Base-by-base conservation (phyloP, 2,888 invertebrate genomes). In the Dioctria rufipes region DNA sequence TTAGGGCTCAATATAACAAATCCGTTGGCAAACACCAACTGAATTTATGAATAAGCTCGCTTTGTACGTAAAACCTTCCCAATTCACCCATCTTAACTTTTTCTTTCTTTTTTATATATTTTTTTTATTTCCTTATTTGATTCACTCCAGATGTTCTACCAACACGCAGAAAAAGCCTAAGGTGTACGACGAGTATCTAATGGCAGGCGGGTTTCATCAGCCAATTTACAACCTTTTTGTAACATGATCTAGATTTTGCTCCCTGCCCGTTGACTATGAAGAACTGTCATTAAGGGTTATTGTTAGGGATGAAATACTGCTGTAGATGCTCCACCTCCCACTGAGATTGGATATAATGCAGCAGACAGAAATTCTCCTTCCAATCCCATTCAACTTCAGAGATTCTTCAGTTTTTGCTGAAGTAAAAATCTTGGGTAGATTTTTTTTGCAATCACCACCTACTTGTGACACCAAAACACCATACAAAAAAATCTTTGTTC, bases 241-340 rank as follows among this genome's bases (percentile, higher is more conserved):
- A 60, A 8, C 13, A 4, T 73, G 42, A 73, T 73, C 73, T 58
- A 49, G 69, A 25, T 51, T 58, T 73, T 42, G n/a, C 43, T 13
- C n/a, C 66, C 42, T 6, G 0, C 39, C 58, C 40, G 8, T 5
- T 3, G 40, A 4, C 42, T 42, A 42, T 42, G 13, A 43, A 58
- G 58, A 13, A 54, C 60, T 54, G 73, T 73, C 73, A 73, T 73
- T 73, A 73, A 58, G 73, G 73, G 73, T 58, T 73, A 73, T 73
- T 73, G 73, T 73, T 73, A 42, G 73, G 54, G 11, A 37, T 60
- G 69, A 51, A 51, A 69, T 39, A 8, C 11, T 69, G 39, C 69
- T 51, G 39, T 4, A 51, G 13, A 51, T 39, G 51, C 9, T 39
- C 8, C 42, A 42, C 65, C 69, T 37, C 69, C 69, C 69, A 69